Percentiles rank a stretch among this genome's conserved stretches.
Conservation (phyloP, 2,797 vertebrate species). For the Bovichtus diacanthus region DNA sequence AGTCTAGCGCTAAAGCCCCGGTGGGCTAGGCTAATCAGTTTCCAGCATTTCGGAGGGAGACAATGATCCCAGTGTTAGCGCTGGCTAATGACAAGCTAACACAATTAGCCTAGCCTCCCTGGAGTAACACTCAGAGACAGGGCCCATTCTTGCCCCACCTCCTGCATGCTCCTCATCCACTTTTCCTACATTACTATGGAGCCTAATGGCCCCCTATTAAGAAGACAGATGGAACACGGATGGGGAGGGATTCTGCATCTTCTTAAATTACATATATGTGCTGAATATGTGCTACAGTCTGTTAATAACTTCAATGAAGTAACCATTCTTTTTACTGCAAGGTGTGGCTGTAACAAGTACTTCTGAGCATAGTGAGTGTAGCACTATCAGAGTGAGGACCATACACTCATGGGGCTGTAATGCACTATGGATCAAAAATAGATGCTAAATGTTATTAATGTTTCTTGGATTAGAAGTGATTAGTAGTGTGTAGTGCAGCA, state of each 20-base stretch:
- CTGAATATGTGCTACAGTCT: constrained; percentile 48
- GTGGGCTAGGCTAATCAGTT: constrained; percentile 86
- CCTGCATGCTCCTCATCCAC: constrained; percentile 81
- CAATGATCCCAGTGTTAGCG: constrained; percentile 89
- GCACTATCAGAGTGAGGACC: not conserved
- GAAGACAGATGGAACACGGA: constrained; percentile 80
- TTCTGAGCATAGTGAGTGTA: not conserved
- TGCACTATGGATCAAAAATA: not conserved
- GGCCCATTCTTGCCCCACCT: constrained; percentile 74
- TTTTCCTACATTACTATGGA: constrained; percentile 85
- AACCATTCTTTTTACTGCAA: not conserved
- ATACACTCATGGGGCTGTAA: not conserved
- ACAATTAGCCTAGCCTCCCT: constrained; percentile 81
- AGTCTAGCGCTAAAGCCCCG: constrained; percentile 77
- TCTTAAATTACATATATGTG: constrained; percentile 81
- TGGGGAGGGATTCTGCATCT: constrained; percentile 59
- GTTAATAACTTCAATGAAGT: constrained; percentile 34
- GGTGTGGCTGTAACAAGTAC: constrained; percentile 21
- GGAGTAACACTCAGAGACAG: constrained; percentile 76
- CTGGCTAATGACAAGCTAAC: constrained; percentile 88
- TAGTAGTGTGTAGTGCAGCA: not conserved
- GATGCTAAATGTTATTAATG: not conserved
- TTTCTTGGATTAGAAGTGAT: not conserved
- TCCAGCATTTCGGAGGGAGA: constrained; percentile 88
- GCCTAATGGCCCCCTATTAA: constrained; percentile 86